Conservation (phyloP, 2,888 invertebrate genomes). For the Mythimna lalbum region DNA sequence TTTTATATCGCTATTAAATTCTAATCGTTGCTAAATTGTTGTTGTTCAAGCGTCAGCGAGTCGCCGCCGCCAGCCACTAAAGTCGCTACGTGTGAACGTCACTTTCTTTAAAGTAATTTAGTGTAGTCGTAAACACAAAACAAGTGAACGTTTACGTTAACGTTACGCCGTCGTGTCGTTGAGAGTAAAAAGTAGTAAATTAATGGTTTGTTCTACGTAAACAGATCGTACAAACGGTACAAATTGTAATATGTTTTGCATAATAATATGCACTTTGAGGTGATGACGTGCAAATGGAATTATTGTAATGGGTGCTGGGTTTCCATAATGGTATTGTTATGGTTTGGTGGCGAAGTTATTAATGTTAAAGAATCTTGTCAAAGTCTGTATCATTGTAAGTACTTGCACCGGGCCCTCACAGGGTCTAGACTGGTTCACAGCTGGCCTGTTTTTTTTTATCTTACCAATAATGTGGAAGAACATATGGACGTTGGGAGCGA, state of each 20-base stretch:
- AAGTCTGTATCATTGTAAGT: too few relatives aligned
- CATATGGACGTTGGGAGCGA: too few relatives aligned
- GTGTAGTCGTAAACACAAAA: background rate
- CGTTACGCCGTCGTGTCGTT: conserved; percentile 50
- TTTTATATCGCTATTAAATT: too few relatives aligned
- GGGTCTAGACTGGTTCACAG: too few relatives aligned
- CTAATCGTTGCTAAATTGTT: too few relatives aligned
- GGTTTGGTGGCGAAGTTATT: background rate
- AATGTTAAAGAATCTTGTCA: background rate
- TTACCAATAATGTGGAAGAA: too few relatives aligned
- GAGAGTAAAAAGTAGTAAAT: conserved; percentile 48
- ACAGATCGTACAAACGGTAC: conserved; percentile 20
- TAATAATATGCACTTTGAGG: conserved; percentile 34
- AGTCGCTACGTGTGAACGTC: background rate
- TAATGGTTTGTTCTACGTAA: conserved; percentile 34
- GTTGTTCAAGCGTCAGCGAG: too few relatives aligned
- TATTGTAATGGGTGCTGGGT: conserved; percentile 17
- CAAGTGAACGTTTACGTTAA: background rate
- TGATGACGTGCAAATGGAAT: conserved; percentile 20
- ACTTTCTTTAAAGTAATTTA: background rate
- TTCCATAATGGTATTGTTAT: conserved; percentile 16
- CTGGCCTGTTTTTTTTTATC: too few relatives aligned
- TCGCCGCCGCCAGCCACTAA: background rate
- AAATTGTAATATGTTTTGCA: conserved; percentile 42
- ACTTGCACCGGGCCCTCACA: too few relatives aligned